A percentile compares a stretch with the other conserved stretches of the same genome.
phyloP scores from a whole-genome alignment of 2,888 invertebrate genomes.

The Lasius platythorax region DNA sequence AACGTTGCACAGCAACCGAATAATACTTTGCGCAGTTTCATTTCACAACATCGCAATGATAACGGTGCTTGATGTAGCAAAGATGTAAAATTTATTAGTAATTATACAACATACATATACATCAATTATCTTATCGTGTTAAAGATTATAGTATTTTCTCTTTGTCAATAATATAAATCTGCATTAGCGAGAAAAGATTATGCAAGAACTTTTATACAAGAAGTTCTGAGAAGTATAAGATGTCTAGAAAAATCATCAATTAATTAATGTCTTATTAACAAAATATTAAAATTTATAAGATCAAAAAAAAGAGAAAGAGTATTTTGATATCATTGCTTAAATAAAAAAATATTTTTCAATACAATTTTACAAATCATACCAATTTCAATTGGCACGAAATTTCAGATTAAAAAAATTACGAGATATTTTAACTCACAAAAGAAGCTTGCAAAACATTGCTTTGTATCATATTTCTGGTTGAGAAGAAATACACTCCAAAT shows the following conservation, averaged over 20 bases:
- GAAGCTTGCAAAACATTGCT: background rate
- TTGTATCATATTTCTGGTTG: background rate
- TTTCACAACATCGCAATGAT: constrained; percentile 19
- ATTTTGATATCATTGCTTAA: background rate
- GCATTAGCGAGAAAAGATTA: background rate
- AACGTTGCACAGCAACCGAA: constrained; percentile 39
- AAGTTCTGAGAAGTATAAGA: background rate
- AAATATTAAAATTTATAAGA: background rate
- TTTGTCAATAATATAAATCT: background rate
- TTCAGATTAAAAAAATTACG: background rate
- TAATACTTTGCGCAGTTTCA: constrained; percentile 36
- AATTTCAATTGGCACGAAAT: background rate
- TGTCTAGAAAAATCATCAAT: background rate
- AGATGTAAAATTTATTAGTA: constrained; percentile 1
- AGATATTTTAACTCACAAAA: background rate
- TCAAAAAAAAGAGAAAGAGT: background rate
- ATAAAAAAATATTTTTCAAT: background rate
- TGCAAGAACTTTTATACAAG: background rate
- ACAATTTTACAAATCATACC: background rate
- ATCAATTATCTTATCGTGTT: background rate
- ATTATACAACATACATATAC: background rate
- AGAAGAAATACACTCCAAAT: background rate
- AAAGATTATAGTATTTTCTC: background rate
- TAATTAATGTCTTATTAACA: background rate
- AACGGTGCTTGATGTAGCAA: constrained; percentile 8